phyloP scores from a whole-genome alignment of 2,888 invertebrate species.

The Thymelicus sylvestris region DNA sequence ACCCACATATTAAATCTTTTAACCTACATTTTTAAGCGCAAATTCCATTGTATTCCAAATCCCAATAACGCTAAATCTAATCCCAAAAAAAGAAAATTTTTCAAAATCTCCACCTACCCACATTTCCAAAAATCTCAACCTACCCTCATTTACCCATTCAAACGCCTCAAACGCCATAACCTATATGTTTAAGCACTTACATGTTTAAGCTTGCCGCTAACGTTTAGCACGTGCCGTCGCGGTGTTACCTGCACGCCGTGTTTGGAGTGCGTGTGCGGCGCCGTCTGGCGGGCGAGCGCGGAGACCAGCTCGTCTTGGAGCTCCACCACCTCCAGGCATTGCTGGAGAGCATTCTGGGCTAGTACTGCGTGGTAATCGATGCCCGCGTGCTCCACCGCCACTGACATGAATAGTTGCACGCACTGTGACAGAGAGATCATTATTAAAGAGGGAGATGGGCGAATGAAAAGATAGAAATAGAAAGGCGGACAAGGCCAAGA shows the following conservation, averaged over 20 bases:
- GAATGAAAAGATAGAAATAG: too few relatives aligned
- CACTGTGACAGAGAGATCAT: conserved; percentile 84
- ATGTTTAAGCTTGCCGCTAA: conserved; percentile 74
- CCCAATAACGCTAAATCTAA: too few relatives aligned
- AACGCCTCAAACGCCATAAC: conserved; percentile 5
- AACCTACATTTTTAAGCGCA: too few relatives aligned
- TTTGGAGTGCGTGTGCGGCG: conserved; percentile 92
- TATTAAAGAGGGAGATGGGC: background rate
- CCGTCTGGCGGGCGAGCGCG: conserved; percentile 91
- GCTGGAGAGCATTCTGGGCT: conserved; percentile 97
- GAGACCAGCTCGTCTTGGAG: conserved; percentile 97
- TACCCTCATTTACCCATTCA: background rate
- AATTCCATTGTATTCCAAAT: too few relatives aligned
- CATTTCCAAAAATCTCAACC: background rate
- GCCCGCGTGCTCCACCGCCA: conserved; percentile 97
- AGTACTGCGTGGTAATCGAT: conserved; percentile 99
- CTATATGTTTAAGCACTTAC: conserved; percentile 59
- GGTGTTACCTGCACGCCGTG: conserved; percentile 91
- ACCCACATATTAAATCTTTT: too few relatives aligned
- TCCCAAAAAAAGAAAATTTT: background rate
- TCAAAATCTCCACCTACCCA: background rate
- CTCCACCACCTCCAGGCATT: conserved; percentile 95
- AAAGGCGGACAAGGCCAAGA: too few relatives aligned
- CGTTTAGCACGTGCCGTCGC: conserved; percentile 31
- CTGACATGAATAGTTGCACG: conserved; percentile 97